Base-by-base conservation (phyloP, 1,140 invertebrate species). In the Lepidotrigona ventralis region DNA sequence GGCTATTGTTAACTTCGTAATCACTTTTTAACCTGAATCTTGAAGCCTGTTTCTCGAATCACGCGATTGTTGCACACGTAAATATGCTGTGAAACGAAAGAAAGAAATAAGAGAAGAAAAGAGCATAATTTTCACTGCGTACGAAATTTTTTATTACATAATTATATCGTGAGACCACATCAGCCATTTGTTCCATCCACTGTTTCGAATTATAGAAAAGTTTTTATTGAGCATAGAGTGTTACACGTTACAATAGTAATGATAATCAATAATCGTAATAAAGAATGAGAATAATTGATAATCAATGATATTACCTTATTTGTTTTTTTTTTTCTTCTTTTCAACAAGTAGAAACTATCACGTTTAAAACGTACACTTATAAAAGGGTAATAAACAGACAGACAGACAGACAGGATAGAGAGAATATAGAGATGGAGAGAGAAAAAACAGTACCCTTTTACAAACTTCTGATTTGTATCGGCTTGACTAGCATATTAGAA, bases 221-320 rank as follows among this genome's bases (percentile, higher is more conserved):
- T 92, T 87, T 93, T 93, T 93, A 93, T 93, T 93, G 92, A 93
- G 92, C 92, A 92, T 92, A 93, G 39, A 39, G 74, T 90, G 87
- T 92, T 93, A 93, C 92, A 93, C 90, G 86, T 91, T 93, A 92
- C 87, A 91, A 86, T 90, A 81, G 82, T 88, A 86, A 86, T 60
- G 26, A 46, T 76, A 76, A 91, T 90, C 91, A 91, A 91, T 92
- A 76, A 90, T 82, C 74, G 84, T 90, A 74, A 81, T 76, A 85
- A 89, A 56, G 46, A 46, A 8, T 81, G 80, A 90, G 88, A 88
- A 88, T 85, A 75, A 89, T 88, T 84, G 83, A 89, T 90, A 83
- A 91, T 86, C 82, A 91, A 90, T 90, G 76, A 85, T 89, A 88
- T 80, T 88, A 53, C 80, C 82, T 78, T 63, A 74, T 58, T 79